Base-by-base conservation (phyloP, 1,140 invertebrate genomes). In the Cyclargus thomasi region DNA sequence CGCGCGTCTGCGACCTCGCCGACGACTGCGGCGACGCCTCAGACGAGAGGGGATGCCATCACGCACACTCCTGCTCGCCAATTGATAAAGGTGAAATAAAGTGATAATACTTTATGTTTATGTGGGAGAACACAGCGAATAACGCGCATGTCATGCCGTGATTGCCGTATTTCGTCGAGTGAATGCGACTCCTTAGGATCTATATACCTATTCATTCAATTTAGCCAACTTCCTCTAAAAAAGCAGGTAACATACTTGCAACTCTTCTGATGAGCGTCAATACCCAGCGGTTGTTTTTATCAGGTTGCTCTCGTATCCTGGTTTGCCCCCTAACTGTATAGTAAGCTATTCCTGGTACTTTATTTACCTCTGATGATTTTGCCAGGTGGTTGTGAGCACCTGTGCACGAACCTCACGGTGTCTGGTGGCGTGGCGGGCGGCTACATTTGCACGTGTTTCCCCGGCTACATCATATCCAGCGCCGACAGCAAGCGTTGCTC, bases 1-100 rank as follows among this genome's bases (percentile, higher is more conserved):
- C 90, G 0, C 95, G 95, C 82, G 93, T 98, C 0, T 99, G 97
- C 81, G 96, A 99, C 86, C 93, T 94, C 72, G 91, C 92, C 3
- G 95, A 97, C 75, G 94, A 96, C 80, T 97, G 96, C 82, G 96
- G 94, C 0, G 97, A 98, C 85, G 93, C 92, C 23, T 97, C 96
- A 6, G 97, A 99, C 84, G 97, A 99, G 91, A 90, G 94, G 63
- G 97, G 97, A 55, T 99, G 97, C 81, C 97, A 96, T 88, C 94
- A 94, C 67, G 92, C 92, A 18, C 94, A 94, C 69, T 92, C 93
- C 2, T 98, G 97, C 83, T 93, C 93, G 22, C 91, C 93, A n/a
- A 77, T 82, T 0, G 93, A 93, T 57, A 94, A 94, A 76, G 90
- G 90, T 29, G 29, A 29, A 8, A 29, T 29, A 3, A 6, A 8